Evolutionary conservation across 2,113 vertebrate species (phyloP).

Genomic region (Gobius niger): DNA sequence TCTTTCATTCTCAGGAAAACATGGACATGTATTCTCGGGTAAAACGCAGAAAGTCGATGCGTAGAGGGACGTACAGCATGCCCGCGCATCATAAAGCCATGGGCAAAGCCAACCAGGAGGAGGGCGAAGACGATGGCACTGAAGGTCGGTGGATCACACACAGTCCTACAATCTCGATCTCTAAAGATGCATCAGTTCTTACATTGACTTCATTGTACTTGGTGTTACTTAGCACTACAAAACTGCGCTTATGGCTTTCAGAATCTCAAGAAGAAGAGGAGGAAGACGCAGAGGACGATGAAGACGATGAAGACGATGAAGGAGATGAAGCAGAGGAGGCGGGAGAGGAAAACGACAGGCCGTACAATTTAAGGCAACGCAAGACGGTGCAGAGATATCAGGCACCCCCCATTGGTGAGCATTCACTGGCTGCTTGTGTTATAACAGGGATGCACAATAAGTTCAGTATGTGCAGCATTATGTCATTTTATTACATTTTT

Average conservation of each 20-base stretch:
- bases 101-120: constrained; percentile 81
- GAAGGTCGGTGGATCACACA: constrained; percentile 57
- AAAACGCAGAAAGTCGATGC: constrained; percentile 93
- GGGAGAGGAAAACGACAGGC: constrained; percentile 91
- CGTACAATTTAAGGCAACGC: constrained; percentile 95
- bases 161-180: neutral
- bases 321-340: constrained; percentile 91
- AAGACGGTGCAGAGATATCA: constrained; percentile 98
- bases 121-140: constrained; percentile 87
- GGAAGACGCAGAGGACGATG: constrained; percentile 80
- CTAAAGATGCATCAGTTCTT: no score
- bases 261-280: constrained; percentile 91
- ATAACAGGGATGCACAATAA: neutral
- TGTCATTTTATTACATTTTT: no score
- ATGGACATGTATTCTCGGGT: constrained; percentile 99
- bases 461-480: no score
- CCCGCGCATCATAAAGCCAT: constrained; percentile 93
- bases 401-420: constrained; percentile 92
- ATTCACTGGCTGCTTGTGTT: neutral
- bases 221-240: neutral
- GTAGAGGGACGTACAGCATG: constrained; percentile 91
- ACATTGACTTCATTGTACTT: neutral
- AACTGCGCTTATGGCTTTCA: constrained; percentile 48
- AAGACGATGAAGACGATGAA: constrained; percentile 96
- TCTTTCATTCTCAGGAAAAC: constrained; percentile 84